A percentile compares a stretch with the other conserved stretches of the same genome.
Conservation (phyloP, 2,888 invertebrate genomes). For the Caradrina kadenii region DNA sequence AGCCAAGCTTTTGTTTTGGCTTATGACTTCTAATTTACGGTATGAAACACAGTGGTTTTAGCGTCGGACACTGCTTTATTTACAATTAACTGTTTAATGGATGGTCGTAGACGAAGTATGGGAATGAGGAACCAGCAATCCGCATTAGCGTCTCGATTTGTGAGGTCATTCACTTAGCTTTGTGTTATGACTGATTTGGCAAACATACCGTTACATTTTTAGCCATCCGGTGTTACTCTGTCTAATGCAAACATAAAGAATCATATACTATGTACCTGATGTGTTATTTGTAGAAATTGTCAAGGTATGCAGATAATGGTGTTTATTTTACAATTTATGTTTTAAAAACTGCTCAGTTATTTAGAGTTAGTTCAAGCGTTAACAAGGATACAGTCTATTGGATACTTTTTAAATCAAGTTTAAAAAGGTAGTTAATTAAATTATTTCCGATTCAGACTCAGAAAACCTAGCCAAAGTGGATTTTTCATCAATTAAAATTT, state of each 20-base stretch:
- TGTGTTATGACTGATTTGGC: conserved; percentile 83
- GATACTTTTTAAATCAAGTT: background rate
- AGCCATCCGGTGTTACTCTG: conserved; percentile 65
- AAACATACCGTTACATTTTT: conserved; percentile 84
- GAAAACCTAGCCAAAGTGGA: background rate
- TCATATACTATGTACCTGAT: conserved; percentile 24
- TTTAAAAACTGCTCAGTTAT: conserved; percentile 25
- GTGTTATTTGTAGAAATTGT: conserved; percentile 54
- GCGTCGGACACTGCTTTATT: conserved; percentile 39
- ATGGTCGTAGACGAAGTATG: conserved; percentile 48
- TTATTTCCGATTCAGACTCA: background rate
- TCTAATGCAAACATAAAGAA: conserved; percentile 34
- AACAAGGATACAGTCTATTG: conserved; percentile 5
- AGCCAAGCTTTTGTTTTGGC: conserved; percentile 7
- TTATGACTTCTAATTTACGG: conserved; percentile 18
- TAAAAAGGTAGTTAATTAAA: conserved; percentile 6
- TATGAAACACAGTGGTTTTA: conserved; percentile 21
- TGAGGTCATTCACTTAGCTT: conserved; percentile 84
- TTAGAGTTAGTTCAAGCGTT: conserved; percentile 15
- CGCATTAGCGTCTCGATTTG: conserved; percentile 66
- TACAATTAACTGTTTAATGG: conserved; percentile 51
- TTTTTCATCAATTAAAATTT: background rate
- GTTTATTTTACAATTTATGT: conserved; percentile 25
- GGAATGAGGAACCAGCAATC: conserved; percentile 62
- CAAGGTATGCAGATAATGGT: conserved; percentile 47